Evolutionary conservation across 2,888 invertebrate genomes (phyloP).

Genomic region (Copidosoma aretas): DNA sequence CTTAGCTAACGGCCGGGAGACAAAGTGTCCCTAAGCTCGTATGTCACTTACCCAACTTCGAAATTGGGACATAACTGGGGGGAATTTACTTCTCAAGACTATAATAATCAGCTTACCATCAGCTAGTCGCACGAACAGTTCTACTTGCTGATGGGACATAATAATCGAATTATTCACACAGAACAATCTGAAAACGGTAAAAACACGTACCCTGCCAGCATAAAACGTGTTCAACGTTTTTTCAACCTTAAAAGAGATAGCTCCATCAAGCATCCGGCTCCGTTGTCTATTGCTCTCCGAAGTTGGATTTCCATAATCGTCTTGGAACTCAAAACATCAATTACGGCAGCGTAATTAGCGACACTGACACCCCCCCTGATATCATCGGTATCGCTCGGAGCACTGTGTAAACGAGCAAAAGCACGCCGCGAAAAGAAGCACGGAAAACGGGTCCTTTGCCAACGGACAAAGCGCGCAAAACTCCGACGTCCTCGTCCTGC

Average conservation of each 20-base stretch:
- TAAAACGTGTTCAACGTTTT: too few species aligned
- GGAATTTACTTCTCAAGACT: too few species aligned
- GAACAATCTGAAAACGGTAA: too few species aligned
- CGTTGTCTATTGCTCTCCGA: neutral
- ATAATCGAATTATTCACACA: too few species aligned
- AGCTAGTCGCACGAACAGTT: too few species aligned
- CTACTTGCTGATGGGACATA: too few species aligned
- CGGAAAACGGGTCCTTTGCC: slow-evolving; percentile 3
- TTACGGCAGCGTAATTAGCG: slow-evolving; percentile 29
- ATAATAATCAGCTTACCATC: too few species aligned
- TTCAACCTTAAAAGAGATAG: too few species aligned
- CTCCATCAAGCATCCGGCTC: neutral
- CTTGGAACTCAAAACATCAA: slow-evolving; percentile 28
- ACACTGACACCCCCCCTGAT: neutral
- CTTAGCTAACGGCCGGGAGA: neutral
- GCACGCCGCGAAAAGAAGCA: slow-evolving; percentile 4
- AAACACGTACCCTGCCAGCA: too few species aligned
- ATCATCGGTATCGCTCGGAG: slow-evolving; percentile 32
- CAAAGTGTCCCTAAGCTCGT: neutral
- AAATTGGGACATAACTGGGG: too few species aligned
- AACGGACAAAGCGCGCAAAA: neutral
- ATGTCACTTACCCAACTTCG: neutral
- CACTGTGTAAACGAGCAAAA: slow-evolving; percentile 1
- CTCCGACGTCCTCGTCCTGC: neutral
- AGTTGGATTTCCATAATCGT: neutral